Evolutionary conservation across 2,113 vertebrate species (phyloP).

Genomic region (Pachyramphus minor): DNA sequence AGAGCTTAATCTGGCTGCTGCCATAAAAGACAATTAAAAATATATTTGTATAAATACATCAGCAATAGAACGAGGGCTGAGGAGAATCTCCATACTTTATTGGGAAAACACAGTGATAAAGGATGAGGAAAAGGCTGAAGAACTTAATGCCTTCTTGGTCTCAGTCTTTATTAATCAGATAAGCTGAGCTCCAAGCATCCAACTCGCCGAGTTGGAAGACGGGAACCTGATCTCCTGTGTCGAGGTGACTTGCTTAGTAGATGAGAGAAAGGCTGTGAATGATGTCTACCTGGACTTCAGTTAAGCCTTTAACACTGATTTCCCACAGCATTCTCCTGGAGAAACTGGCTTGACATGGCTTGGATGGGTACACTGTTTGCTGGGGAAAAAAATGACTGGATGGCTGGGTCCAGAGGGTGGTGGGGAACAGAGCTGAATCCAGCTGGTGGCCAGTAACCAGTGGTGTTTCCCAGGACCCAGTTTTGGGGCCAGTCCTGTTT

Average conservation of each 20-base stretch:
- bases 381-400: neutral
- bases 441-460: neutral
- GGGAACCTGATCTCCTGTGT: neutral
- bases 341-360: neutral
- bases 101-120: neutral
- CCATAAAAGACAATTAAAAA: neutral
- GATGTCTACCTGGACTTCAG: neutral
- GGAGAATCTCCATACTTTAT: neutral
- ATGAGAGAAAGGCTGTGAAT: neutral
- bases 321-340: neutral
- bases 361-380: neutral
- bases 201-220: neutral
- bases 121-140: neutral
- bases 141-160: neutral
- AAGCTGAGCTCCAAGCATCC: neutral
- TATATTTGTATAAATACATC: neutral
- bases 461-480: neutral
- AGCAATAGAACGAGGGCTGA: neutral
- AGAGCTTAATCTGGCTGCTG: neutral
- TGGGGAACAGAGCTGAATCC: neutral
- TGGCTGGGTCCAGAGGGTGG: neutral
- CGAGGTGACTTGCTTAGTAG: no score
- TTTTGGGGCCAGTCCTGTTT: neutral
- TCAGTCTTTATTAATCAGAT: neutral
- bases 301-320: neutral